A percentile compares a stretch with the other conserved stretches of the same genome.
Evolutionary conservation across 2,797 vertebrate genomes (phyloP).

Genomic region (Poeciliopsis paucimaculata): DNA sequence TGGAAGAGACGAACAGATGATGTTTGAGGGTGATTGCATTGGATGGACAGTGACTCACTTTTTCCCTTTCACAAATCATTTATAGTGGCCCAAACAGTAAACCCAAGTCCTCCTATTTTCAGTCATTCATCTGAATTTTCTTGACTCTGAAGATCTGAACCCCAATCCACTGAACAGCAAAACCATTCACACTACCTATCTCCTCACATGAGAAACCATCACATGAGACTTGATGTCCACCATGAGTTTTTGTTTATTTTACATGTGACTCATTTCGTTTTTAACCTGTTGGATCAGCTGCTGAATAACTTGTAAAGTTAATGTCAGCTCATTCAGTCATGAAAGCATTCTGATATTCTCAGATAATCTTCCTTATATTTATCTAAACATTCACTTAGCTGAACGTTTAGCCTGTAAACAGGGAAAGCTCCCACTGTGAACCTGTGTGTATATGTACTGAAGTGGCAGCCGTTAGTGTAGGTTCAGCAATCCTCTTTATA

Average conservation of each 20-base stretch:
- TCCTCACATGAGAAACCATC: slow-evolving; percentile 53
- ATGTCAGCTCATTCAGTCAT: background rate
- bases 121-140: slow-evolving; percentile 26
- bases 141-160: slow-evolving; percentile 9
- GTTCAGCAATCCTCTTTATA: slow-evolving; percentile 63
- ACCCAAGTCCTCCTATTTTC: slow-evolving; percentile 16
- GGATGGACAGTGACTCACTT: slow-evolving; percentile 38
- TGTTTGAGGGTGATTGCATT: slow-evolving; percentile 32
- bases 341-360: background rate
- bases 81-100: slow-evolving; percentile 4
- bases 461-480: slow-evolving; percentile 53
- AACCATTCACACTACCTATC: background rate
- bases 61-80: slow-evolving; percentile 29
- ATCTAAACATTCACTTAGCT: background rate
- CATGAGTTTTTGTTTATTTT: slow-evolving; percentile 47
- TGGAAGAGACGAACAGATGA: slow-evolving; percentile 32
- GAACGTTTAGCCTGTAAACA: background rate
- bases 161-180: slow-evolving; percentile 7
- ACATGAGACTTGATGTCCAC: slow-evolving; percentile 34
- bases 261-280: slow-evolving; percentile 16
- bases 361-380: background rate
- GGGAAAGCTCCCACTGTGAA: slow-evolving; percentile 16
- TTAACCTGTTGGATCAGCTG: slow-evolving; percentile 53
- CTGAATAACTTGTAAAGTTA: background rate
- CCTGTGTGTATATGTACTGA: slow-evolving; percentile 32